Base-by-base conservation (phyloP, 92 coral and sea anemone species). In the Parazoanthus atlanticus region DNA sequence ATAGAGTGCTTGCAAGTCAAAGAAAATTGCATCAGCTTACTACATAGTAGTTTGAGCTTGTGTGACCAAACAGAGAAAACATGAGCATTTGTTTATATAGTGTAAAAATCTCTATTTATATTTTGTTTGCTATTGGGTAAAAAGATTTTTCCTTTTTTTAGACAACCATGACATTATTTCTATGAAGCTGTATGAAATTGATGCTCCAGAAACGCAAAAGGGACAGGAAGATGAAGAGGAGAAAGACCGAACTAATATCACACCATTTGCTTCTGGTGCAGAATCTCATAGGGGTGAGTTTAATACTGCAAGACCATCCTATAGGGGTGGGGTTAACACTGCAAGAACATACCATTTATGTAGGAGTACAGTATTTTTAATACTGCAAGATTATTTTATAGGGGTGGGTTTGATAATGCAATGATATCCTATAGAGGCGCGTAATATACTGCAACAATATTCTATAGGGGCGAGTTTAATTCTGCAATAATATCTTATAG, bases 81-180 rank as follows among this genome's bases (percentile, higher is more conserved):
- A 43, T 5, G 47, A 2, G 47, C 8, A 43, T 43, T 6, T 43
- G 47, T 43, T 43, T 43, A 43, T 43, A 43, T 8, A 43, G 47
- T 43, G 47, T 6, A 43, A 6, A 8, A 36, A 36, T 13, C 13
- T 15, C 67, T 36, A 2, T 36, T 1, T 21, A 21, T 61, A n/a
- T 2, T 19, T 61, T 5, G 67, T 61, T 0, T 61, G 67, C 26
- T 21, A 21, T 47, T 30, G 10, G 36, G 49, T 36, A 15, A 26
- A 0, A 2, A 26, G 16, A 7, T 28, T 10, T 47, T 38, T 13
- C 6, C 3, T 40, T 76, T 78, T 26, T 36, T 30, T 91, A 97
- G 99, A 97, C 76, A 95, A 94, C 87, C 99, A 97, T 81, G 99
- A 97, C 81, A 93, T 97, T 49, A 95, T 93, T 72, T 96, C 98